Percentiles rank a stretch among this genome's conserved stretches.
Conservation (phyloP, 2,888 invertebrate genomes). For the Nemotelus pantherinus region DNA sequence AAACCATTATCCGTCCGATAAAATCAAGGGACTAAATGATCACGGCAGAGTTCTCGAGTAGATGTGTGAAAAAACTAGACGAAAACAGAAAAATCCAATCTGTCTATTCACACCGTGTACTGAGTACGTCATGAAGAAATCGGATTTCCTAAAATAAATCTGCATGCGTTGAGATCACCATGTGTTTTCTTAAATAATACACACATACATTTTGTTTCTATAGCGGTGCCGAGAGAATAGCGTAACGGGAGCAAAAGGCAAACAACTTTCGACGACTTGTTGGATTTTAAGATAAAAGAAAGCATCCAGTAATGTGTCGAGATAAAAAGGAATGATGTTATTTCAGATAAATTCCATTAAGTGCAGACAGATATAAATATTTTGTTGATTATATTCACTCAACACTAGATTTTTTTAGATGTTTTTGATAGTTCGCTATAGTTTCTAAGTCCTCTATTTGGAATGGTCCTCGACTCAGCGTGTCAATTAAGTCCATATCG, state of each 20-base stretch:
- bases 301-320: not conserved
- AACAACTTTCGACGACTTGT: slow-evolving; percentile 33
- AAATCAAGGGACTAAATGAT: too few relatives aligned
- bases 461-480: too few relatives aligned
- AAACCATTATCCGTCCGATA: too few relatives aligned
- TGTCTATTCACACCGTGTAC: slow-evolving; percentile 6
- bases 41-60: too few relatives aligned
- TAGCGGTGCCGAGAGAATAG: slow-evolving; percentile 1
- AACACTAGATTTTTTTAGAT: not conserved
- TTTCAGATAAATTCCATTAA: not conserved
- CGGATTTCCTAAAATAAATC: slow-evolving; percentile 43
- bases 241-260: not conserved
- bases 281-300: slow-evolving; percentile 30
- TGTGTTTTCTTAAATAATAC: slow-evolving; percentile 34
- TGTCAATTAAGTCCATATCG: too few relatives aligned
- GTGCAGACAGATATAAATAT: too few relatives aligned
- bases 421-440: too few relatives aligned
- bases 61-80: not conserved
- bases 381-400: not conserved
- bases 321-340: not conserved
- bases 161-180: slow-evolving; percentile 31
- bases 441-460: too few relatives aligned
- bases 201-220: not conserved
- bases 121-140: slow-evolving; percentile 24
- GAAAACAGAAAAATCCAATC: not conserved